Base-by-base conservation (phyloP, 2,888 invertebrate genomes). In the Synergus laeviventris region DNA sequence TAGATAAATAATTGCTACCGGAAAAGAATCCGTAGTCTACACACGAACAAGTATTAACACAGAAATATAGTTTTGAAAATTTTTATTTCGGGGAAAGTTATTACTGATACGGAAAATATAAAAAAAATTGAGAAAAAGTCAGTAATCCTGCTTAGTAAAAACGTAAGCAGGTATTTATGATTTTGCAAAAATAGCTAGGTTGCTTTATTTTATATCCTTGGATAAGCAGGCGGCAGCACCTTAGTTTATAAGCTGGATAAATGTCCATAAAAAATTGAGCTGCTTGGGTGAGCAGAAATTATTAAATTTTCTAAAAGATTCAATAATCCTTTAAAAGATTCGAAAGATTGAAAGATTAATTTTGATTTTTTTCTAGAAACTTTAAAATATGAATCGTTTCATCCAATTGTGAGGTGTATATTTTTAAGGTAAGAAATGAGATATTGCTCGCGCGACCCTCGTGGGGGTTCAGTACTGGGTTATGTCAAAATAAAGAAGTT, bases 401-500 rank as follows among this genome's bases (percentile, higher is more conserved):
- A 45, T 24, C 24, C 70, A 70, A 70, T 49, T 5, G 49, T 16
- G 31, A 31, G 36, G 16, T 3, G 11, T 12, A n/a, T 70, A 45
- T 66, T 66, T 24, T 66, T 66, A 49, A 70, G 24, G 49, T 24
- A 31, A 49, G 16, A 70, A 12, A 38, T 36, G 62, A 64, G 42
- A 64, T 42, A 21, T 38, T 39, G 39, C 42, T 42, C 21, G n/a
- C 21, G 21, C 16, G n/a, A 45, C 70, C n/a, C 70, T 70, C 31
- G 49, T 31, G 31, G 36, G 70, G 49, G 36, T 49, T 70, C 70
- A 31, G 11, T n/a, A 70, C 70, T 54, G 31, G 49, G 24, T 70
- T 70, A 45, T 36, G 70, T 70, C 45, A 70, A 70, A 45, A 70
- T 24, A 70, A 70, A 59, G 59, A 70, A 49, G 31, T 70, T 70